Percentiles rank a stretch among this genome's conserved stretches.
Conservation (phyloP, 2,888 invertebrate genomes). For the Meloe dianella region DNA sequence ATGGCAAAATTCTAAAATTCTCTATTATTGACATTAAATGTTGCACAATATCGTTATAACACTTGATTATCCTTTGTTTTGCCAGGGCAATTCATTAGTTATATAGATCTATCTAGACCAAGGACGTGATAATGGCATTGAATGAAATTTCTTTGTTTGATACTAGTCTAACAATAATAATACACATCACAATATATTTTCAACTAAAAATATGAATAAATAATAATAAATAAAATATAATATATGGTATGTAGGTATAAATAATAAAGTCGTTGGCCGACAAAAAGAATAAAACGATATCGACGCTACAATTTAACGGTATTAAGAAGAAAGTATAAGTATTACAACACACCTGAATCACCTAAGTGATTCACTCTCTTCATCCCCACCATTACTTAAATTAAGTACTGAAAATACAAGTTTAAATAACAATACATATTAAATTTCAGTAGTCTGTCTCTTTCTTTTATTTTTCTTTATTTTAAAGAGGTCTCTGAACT, state of each 20-base stretch:
- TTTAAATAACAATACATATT: neutral
- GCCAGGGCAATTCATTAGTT: conserved; percentile 30
- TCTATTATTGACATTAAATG: conserved; percentile 18
- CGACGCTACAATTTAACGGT: conserved; percentile 28
- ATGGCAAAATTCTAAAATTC: conserved; percentile 26
- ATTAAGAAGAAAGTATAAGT: conserved; percentile 36
- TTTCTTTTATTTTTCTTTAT: conserved; percentile 32
- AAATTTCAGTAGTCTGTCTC: neutral
- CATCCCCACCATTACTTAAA: conserved; percentile 30
- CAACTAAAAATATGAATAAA: conserved; percentile 2
- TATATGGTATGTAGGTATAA: too few relatives aligned
- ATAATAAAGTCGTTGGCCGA: conserved; percentile 27
- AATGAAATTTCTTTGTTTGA: conserved; percentile 31
- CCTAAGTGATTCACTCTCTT: conserved; percentile 43
- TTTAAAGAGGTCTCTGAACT: conserved; percentile 24
- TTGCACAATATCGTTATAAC: conserved; percentile 33
- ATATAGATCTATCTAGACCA: conserved; percentile 40
- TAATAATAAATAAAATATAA: conserved; percentile 9
- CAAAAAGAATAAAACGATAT: conserved; percentile 24
- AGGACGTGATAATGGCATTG: conserved; percentile 38
- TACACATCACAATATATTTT: conserved; percentile 7
- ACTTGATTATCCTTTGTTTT: conserved; percentile 41
- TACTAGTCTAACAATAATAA: neutral
- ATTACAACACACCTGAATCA: conserved; percentile 44
- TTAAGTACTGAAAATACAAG: conserved; percentile 20